phyloP scores from a whole-genome alignment of 2,113 vertebrate species.

The Notothenia rossii region DNA sequence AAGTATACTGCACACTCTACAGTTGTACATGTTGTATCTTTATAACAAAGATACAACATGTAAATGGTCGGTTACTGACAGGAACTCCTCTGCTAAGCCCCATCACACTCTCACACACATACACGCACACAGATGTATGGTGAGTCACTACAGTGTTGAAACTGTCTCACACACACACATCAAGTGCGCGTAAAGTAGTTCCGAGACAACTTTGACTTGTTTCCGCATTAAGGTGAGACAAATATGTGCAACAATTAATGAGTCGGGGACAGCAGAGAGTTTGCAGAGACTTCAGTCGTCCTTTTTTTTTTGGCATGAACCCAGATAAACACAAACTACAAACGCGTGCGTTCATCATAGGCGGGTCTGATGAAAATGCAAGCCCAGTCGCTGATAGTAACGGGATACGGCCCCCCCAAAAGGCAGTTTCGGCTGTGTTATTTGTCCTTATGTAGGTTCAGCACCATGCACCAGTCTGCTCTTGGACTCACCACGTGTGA shows the following conservation, averaged over 20 bases:
- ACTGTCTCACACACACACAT: constrained; percentile 49
- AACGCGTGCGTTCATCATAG: constrained; percentile 25
- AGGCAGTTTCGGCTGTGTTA: not conserved
- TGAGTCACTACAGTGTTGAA: constrained; percentile 57
- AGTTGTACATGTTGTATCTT: not conserved
- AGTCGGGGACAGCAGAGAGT: not conserved
- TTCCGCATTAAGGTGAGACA: constrained; percentile 56
- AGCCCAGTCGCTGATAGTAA: constrained; percentile 27
- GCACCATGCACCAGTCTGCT: constrained; percentile 16
- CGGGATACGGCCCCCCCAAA: not conserved
- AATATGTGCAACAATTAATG: not conserved
- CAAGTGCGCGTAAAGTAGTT: constrained; percentile 71
- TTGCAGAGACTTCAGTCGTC: not conserved
- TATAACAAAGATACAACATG: constrained; percentile 8
- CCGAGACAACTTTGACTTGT: constrained; percentile 57
- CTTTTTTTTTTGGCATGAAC: not conserved
- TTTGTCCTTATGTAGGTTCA: constrained; percentile 2
- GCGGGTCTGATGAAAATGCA: constrained; percentile 54
- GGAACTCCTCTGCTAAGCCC: constrained; percentile 32
- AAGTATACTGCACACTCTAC: not conserved
- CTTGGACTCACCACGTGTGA: constrained; percentile 90
- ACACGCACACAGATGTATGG: not conserved
- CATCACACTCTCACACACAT: not conserved
- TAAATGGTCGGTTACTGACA: constrained; percentile 34
- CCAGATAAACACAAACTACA: constrained; percentile 12